Conservation (phyloP, 2,797 vertebrate species). For the Picus viridis region DNA sequence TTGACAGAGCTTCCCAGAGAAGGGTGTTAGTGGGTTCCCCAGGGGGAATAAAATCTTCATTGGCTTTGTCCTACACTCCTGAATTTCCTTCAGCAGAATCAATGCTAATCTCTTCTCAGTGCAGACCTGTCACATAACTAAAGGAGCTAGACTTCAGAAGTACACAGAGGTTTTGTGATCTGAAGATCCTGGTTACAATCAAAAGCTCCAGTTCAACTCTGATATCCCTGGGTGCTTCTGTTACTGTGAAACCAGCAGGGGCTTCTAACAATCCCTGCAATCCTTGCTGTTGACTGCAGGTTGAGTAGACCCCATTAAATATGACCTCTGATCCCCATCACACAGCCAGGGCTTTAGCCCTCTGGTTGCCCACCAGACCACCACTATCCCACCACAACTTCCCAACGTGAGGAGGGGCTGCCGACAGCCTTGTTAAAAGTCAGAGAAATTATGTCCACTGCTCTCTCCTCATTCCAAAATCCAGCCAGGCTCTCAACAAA, state of each 20-base stretch:
- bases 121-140: not conserved
- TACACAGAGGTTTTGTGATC: not conserved
- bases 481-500: not conserved
- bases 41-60: not conserved
- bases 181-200: not conserved
- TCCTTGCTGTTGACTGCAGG: not conserved
- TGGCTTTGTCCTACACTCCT: not conserved
- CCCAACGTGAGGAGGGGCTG: rapidly evolving
- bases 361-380: not conserved
- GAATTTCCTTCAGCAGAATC: not conserved
- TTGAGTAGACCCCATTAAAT: not conserved
- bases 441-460: not conserved
- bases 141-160: not conserved
- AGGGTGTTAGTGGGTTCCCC: not conserved
- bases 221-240: not conserved
- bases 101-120: not conserved
- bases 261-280: not conserved
- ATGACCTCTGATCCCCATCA: rapidly evolving
- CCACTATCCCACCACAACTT: not conserved
- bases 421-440: not conserved
- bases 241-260: not conserved
- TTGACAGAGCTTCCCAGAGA: not conserved
- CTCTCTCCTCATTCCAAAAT: not conserved
- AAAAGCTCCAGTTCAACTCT: not conserved
- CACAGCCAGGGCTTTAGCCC: not conserved